Conservation (phyloP, 2,113 vertebrate genomes). For the Pontoporia blainvillei region DNA sequence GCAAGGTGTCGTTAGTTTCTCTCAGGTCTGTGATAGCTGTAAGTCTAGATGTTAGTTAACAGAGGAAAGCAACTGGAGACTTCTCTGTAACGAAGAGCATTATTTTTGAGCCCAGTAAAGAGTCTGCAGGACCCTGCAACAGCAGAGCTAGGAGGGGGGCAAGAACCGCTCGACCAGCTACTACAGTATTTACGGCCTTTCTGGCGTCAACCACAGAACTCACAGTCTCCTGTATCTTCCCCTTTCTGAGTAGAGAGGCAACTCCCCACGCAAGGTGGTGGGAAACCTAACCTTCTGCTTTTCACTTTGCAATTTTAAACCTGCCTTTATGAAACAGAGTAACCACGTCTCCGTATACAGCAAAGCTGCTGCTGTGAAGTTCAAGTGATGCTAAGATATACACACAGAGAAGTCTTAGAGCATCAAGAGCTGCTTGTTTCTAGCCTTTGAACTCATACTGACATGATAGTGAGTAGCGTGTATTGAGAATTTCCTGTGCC, state of each 20-base stretch:
- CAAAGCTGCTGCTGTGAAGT: background rate
- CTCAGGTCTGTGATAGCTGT: slow-evolving; percentile 34
- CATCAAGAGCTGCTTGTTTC: background rate
- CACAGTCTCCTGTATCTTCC: background rate
- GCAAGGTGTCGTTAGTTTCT: slow-evolving; percentile 27
- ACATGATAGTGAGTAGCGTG: too few relatives aligned
- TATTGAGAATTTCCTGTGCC: background rate
- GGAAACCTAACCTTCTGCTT: background rate
- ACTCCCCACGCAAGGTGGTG: background rate
- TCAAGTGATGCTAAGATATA: background rate
- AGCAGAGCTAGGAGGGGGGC: background rate
- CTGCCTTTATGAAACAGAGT: background rate
- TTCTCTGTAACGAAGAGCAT: background rate
- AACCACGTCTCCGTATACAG: background rate
- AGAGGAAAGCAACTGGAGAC: background rate
- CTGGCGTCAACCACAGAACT: background rate
- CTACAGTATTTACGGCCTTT: background rate
- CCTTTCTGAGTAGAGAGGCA: background rate
- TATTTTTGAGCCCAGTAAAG: background rate
- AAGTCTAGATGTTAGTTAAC: background rate
- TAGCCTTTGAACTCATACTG: background rate
- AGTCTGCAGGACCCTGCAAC: background rate
- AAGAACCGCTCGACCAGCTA: background rate
- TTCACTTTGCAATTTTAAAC: background rate
- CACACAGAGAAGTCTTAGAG: background rate